Evolutionary conservation across 2,888 invertebrate species (phyloP).

Genomic region (Eupithecia inturbata): DNA sequence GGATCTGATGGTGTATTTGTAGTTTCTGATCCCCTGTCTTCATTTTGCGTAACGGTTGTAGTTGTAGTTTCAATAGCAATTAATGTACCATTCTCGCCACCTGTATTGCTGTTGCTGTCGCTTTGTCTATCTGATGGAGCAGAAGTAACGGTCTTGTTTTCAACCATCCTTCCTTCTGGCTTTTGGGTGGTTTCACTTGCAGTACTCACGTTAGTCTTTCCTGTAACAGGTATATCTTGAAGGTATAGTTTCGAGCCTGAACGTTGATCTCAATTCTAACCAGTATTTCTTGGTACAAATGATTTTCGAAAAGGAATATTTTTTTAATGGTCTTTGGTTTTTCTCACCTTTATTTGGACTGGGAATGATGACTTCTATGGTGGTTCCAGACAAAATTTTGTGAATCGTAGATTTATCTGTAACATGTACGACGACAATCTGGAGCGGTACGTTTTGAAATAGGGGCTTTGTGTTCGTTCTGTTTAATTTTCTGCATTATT

Average conservation of each 20-base stretch:
- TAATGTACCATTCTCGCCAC: background rate
- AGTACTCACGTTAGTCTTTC: background rate
- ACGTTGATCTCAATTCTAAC: background rate
- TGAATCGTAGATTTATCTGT: background rate
- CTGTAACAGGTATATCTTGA: slow-evolving; percentile 6
- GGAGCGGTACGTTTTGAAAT: background rate
- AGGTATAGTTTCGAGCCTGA: background rate
- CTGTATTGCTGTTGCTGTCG: slow-evolving; percentile 3
- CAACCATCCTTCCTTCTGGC: background rate
- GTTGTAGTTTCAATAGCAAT: slow-evolving; percentile 2
- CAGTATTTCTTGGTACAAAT: background rate
- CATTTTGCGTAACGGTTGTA: background rate
- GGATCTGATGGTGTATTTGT: background rate
- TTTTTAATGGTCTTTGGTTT: background rate
- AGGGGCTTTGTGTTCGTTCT: background rate
- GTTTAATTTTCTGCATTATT: background rate
- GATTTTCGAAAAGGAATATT: background rate
- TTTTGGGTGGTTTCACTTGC: background rate
- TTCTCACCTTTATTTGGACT: background rate
- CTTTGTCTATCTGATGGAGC: background rate
- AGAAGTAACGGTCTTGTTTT: background rate
- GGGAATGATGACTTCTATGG: slow-evolving; percentile 9
- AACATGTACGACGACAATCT: background rate
- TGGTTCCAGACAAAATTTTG: background rate
- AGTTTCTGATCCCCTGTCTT: background rate